These are phyloP conservation scores for Setophaga kirtlandii DNA, from an alignment of 2,113 vertebrate species.

Conservation along the genomic window DNA sequence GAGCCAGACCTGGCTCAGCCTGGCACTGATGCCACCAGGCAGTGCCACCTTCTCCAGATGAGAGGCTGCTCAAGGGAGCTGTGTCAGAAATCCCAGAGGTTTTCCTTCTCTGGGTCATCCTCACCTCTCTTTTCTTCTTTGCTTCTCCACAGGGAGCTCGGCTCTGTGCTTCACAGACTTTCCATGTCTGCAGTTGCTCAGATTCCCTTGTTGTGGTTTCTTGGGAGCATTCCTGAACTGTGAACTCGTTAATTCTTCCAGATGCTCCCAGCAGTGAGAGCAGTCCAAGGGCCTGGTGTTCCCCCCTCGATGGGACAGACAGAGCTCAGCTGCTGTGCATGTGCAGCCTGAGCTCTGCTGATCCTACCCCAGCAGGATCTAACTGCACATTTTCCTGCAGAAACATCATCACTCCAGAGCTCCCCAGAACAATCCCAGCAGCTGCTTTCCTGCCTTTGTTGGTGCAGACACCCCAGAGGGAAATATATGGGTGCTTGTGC, in stretches of 20 bases:
- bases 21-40: not conserved
- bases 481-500: not conserved
- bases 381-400: not conserved
- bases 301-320: not conserved
- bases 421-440: slow-evolving; percentile 2
- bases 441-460: slow-evolving; percentile 40
- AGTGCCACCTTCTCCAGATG: not conserved
- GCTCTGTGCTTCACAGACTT: not conserved
- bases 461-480: not conserved
- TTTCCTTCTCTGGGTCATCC: not conserved
- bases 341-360: not conserved
- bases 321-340: not conserved
- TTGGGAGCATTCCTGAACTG: not conserved
- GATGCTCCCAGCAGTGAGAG: not conserved
- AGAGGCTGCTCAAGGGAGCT: not conserved
- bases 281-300: not conserved
- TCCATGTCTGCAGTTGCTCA: not conserved
- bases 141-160: not conserved
- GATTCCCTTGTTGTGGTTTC: not conserved
- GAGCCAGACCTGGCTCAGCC: not conserved
- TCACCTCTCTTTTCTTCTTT: not conserved
- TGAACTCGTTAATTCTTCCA: slow-evolving; percentile 4
- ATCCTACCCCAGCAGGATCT: not conserved
- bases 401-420: not conserved
- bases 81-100: not conserved